Conservation (phyloP, 2,797 vertebrate species). For the Sebastes hubbsi region DNA sequence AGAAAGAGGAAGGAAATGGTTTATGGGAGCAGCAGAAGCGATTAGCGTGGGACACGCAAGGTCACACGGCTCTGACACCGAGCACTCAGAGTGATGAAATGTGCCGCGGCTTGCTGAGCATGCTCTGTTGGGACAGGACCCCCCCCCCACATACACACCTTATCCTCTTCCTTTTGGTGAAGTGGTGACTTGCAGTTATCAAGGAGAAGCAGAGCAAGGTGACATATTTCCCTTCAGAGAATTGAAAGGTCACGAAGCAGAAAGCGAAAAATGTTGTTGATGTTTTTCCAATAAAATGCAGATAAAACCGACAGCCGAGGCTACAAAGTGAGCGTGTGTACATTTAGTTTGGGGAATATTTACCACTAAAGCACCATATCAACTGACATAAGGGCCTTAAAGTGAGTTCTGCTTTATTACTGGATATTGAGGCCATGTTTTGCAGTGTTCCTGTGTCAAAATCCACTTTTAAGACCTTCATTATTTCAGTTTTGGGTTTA, state of each 20-base stretch:
- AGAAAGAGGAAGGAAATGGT: slow-evolving; percentile 42
- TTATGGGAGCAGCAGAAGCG: slow-evolving; percentile 30
- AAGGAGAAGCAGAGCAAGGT: neutral
- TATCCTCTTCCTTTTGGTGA: neutral
- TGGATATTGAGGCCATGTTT: neutral
- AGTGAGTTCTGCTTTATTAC: neutral
- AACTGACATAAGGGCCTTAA: neutral
- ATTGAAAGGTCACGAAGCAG: neutral
- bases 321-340: neutral
- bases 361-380: neutral
- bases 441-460: neutral
- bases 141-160: neutral
- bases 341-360: neutral
- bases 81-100: slow-evolving; percentile 36
- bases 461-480: neutral
- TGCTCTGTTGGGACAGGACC: slow-evolving; percentile 14
- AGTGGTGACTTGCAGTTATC: slow-evolving; percentile 8
- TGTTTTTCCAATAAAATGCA: neutral
- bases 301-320: neutral
- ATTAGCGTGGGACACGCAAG: slow-evolving; percentile 36
- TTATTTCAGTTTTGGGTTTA: neutral
- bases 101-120: slow-evolving; percentile 24
- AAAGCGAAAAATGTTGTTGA: neutral
- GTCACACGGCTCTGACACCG: slow-evolving; percentile 34
- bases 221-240: neutral